phyloP scores from a whole-genome alignment of 2,888 invertebrate genomes.

The Abrostola tripartita region DNA sequence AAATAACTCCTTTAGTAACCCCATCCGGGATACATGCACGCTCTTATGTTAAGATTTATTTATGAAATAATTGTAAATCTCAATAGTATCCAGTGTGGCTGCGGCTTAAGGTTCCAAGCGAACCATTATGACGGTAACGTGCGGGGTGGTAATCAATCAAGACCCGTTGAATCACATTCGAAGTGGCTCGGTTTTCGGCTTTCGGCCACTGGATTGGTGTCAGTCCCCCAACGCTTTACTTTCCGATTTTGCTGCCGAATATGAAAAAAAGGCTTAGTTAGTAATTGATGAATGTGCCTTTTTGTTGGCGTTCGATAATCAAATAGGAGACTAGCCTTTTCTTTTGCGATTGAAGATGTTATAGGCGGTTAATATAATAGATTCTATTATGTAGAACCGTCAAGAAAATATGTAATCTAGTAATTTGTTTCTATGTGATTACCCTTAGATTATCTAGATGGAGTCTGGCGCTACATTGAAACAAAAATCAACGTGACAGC shows the following conservation, averaged over 20 bases:
- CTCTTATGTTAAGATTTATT: no score
- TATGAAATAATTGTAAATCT: background rate
- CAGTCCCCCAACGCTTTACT: slow-evolving; percentile 30
- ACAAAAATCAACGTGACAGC: no score
- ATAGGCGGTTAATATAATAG: background rate
- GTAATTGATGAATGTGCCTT: slow-evolving; percentile 41
- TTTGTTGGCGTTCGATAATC: slow-evolving; percentile 16
- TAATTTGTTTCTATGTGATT: no score
- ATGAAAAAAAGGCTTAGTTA: slow-evolving; percentile 32
- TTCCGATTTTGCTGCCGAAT: slow-evolving; percentile 23
- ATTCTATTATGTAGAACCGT: background rate
- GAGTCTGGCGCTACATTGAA: no score
- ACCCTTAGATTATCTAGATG: no score
- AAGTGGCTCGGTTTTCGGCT: slow-evolving; percentile 46
- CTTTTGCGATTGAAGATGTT: background rate
- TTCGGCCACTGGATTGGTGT: slow-evolving; percentile 34
- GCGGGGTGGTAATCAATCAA: slow-evolving; percentile 53
- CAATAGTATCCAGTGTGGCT: background rate
- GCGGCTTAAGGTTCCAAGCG: slow-evolving; percentile 13
- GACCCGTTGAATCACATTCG: slow-evolving; percentile 38
- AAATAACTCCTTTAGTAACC: no score
- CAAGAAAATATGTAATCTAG: no score
- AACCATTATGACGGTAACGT: slow-evolving; percentile 34
- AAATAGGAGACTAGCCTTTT: background rate
- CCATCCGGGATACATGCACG: no score